phyloP scores from a whole-genome alignment of 2,113 vertebrate genomes.

The Hipposideros armiger region DNA sequence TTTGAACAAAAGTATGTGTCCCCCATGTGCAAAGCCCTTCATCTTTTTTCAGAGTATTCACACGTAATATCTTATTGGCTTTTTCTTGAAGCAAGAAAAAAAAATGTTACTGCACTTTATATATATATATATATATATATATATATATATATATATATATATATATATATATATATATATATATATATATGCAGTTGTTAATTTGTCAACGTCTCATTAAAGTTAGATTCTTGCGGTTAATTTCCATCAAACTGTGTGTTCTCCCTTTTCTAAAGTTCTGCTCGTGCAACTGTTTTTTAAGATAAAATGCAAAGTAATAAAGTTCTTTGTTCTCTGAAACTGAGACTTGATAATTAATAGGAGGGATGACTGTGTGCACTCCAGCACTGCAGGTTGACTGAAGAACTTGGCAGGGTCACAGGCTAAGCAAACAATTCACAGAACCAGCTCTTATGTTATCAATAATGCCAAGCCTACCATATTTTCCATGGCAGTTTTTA shows the following conservation, averaged over 20 bases:
- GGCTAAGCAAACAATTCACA: neutral
- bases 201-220: slow-evolving; percentile 55
- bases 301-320: slow-evolving; percentile 53
- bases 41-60: slow-evolving; percentile 7
- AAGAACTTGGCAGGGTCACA: neutral
- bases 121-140: neutral
- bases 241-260: slow-evolving; percentile 46
- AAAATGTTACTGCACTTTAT: slow-evolving; percentile 27
- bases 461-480: neutral
- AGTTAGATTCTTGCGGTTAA: slow-evolving; percentile 49
- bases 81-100: neutral
- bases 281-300: slow-evolving; percentile 56
- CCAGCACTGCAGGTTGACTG: neutral
- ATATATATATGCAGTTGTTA: slow-evolving; percentile 10
- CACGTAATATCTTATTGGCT: neutral
- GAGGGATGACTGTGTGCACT: neutral
- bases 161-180: neutral
- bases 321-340: slow-evolving; percentile 54
- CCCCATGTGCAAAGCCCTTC: neutral
- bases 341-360: slow-evolving; percentile 32
- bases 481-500: slow-evolving; percentile 44
- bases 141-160: too few relatives aligned
- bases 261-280: slow-evolving; percentile 21
- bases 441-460: neutral
- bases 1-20: neutral